These are phyloP conservation scores for Rhopilema esculentum DNA, from an alignment of 30 jellyfish, hydroid and myxozoan species.

Conservation along the genomic window DNA sequence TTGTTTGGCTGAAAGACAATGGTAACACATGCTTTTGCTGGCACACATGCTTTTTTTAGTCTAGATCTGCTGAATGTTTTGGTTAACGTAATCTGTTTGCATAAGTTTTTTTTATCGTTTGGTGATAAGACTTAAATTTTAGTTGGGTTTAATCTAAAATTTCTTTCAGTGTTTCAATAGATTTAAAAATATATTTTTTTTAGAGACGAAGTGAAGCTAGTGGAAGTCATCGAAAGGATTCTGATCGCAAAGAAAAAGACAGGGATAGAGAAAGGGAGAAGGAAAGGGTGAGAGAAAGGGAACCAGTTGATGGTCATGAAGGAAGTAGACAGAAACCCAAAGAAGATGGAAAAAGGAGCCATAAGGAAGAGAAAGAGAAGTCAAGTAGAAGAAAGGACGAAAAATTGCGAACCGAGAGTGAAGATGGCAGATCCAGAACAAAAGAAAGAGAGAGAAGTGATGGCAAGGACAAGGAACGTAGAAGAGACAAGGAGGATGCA, in stretches of 20 bases:
- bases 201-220: constrained; percentile 27
- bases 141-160: too few species aligned
- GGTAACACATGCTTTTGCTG: too few species aligned
- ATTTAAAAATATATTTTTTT: not conserved
- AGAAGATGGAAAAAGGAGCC: constrained; percentile 31
- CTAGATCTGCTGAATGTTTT: too few species aligned
- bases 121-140: too few species aligned
- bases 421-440: constrained; percentile 41
- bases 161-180: too few species aligned
- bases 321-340: constrained; percentile 20
- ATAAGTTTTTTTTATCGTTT: too few species aligned
- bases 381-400: constrained; percentile 7
- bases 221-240: constrained; percentile 21
- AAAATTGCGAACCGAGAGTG: constrained; percentile 10
- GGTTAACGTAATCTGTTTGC: too few species aligned
- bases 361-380: constrained; percentile 36
- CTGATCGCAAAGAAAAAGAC: constrained; percentile 42
- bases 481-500: constrained; percentile 29
- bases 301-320: constrained; percentile 10
- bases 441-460: constrained; percentile 31
- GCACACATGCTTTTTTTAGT: too few species aligned
- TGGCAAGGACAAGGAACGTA: constrained; percentile 33
- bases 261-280: constrained; percentile 3
- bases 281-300: constrained; percentile 16
- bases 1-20: too few species aligned